These are phyloP conservation scores for Arizona elegans DNA, from an alignment of 2,113 vertebrate genomes.

Conservation along the genomic window DNA sequence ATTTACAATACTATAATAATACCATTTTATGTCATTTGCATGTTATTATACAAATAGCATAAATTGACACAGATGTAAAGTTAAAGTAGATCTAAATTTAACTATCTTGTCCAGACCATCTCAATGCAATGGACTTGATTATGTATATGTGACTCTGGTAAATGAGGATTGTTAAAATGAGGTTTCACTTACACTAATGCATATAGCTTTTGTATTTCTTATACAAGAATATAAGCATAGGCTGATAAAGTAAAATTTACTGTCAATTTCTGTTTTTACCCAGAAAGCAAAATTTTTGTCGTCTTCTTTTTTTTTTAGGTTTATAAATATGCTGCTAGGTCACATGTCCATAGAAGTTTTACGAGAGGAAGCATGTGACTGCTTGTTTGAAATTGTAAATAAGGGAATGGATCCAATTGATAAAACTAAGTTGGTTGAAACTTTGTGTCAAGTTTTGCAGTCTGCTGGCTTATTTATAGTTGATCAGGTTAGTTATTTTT, in stretches of 20 bases:
- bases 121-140: neutral
- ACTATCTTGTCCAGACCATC: neutral
- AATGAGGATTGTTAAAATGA: neutral
- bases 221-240: neutral
- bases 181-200: neutral
- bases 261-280: neutral
- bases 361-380: conserved; percentile 96
- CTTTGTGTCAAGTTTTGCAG: conserved; percentile 90
- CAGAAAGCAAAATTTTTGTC: neutral
- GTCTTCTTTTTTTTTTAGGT: conserved; percentile 69
- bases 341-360: conserved; percentile 98
- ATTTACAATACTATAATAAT: neutral
- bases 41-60: neutral
- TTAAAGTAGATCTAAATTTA: neutral
- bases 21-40: neutral
- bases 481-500: conserved; percentile 80
- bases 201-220: neutral
- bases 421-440: conserved; percentile 97
- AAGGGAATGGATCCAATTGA: conserved; percentile 98
- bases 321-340: conserved; percentile 94
- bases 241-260: neutral
- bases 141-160: neutral
- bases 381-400: conserved; percentile 96
- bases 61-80: neutral
- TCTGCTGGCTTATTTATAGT: conserved; percentile 95